Evolutionary conservation across 2,797 vertebrate species (phyloP).

Genomic region (Labroides dimidiatus): DNA sequence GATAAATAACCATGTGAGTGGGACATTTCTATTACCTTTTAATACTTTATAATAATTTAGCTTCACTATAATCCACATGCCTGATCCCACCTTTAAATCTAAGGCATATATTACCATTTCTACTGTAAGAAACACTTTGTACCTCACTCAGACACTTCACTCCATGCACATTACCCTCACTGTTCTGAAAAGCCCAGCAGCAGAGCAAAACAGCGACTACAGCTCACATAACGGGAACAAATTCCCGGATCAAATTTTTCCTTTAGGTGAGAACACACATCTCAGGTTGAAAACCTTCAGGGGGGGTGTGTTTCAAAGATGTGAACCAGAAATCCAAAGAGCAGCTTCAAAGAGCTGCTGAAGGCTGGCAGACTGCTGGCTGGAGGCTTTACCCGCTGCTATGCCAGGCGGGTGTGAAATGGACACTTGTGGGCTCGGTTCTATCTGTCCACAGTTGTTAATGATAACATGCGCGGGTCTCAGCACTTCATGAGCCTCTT

Average conservation of each 20-base stretch:
- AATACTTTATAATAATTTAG: background rate
- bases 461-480: conserved; percentile 69
- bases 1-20: too few species aligned
- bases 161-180: conserved; percentile 1
- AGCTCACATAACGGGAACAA: conserved; percentile 27
- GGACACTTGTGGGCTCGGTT: conserved; percentile 75
- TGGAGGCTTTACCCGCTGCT: conserved; percentile 58
- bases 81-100: background rate
- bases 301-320: conserved; percentile 63
- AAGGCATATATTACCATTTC: background rate
- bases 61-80: background rate
- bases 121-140: background rate
- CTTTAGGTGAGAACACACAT: conserved; percentile 64
- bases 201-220: conserved; percentile 12
- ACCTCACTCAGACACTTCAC: background rate
- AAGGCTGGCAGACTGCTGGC: conserved; percentile 57
- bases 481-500: conserved; percentile 63
- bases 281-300: conserved; percentile 56
- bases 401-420: conserved; percentile 74
- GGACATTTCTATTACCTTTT: background rate
- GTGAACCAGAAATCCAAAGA: conserved; percentile 70
- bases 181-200: conserved; percentile 25
- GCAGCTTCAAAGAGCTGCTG: conserved; percentile 58
- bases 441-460: conserved; percentile 79
- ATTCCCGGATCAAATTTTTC: conserved; percentile 54